A percentile compares a stretch with the other conserved stretches of the same genome.
Evolutionary conservation across 2,888 invertebrate genomes (phyloP).

Genomic region (Periphyllus acericola): DNA sequence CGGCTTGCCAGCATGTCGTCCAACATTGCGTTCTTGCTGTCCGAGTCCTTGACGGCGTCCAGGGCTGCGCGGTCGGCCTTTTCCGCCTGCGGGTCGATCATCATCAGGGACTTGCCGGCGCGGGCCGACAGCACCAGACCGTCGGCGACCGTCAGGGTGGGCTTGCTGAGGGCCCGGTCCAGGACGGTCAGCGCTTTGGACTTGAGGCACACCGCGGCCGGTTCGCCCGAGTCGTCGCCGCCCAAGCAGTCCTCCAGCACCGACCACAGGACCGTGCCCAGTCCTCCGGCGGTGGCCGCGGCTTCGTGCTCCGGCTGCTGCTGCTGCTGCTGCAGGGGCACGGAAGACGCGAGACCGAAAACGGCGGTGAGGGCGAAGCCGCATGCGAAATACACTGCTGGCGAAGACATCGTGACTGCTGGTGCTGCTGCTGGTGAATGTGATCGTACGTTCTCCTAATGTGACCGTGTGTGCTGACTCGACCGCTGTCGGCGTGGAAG

Average conservation of each 20-base stretch:
- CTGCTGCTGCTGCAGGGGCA: background rate
- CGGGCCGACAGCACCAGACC: slow-evolving; percentile 32
- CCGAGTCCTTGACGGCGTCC: slow-evolving; percentile 27
- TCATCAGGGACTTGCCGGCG: slow-evolving; percentile 43
- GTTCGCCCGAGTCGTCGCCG: slow-evolving; percentile 35
- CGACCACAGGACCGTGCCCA: slow-evolving; percentile 25
- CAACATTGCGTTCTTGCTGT: slow-evolving; percentile 24
- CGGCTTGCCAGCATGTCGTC: slow-evolving; percentile 43
- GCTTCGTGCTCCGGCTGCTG: background rate
- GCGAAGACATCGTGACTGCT: background rate
- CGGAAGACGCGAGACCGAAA: background rate
- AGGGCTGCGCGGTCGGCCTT: slow-evolving; percentile 59
- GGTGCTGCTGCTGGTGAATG: too few relatives aligned
- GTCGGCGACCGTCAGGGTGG: background rate
- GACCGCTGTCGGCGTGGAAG: background rate
- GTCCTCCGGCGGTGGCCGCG: background rate
- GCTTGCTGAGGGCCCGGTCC: slow-evolving; percentile 29
- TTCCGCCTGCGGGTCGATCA: slow-evolving; percentile 54
- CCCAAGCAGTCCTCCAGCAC: slow-evolving; percentile 30
- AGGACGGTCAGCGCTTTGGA: slow-evolving; percentile 36
- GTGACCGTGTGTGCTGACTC: background rate
- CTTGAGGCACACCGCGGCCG: slow-evolving; percentile 47
- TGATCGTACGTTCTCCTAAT: too few relatives aligned
- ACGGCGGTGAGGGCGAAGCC: background rate
- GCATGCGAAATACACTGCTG: too few relatives aligned